Evolutionary conservation across 2,888 invertebrate genomes (phyloP).

Genomic region (Cheilosia variabilis): DNA sequence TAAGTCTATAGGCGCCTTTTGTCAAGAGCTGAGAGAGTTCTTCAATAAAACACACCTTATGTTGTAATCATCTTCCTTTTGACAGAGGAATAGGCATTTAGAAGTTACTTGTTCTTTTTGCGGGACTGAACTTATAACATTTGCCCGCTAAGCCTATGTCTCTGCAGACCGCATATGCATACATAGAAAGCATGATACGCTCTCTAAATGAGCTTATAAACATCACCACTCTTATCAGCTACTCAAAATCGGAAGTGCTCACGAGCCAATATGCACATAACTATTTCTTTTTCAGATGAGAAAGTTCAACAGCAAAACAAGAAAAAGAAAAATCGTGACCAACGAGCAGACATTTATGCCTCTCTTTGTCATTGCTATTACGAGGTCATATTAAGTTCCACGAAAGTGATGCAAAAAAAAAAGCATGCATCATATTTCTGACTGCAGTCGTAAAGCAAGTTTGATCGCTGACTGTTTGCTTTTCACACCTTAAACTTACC

Average conservation of each 20-base stretch:
- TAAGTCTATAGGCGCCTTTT: too few relatives aligned
- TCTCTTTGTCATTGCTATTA: conserved; percentile 6
- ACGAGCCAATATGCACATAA: background rate
- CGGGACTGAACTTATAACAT: too few relatives aligned
- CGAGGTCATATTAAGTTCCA: conserved; percentile 18
- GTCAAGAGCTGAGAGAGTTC: too few relatives aligned
- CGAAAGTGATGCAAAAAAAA: conserved; percentile 17
- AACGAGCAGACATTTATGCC: conserved; percentile 11
- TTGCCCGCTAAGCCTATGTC: too few relatives aligned
- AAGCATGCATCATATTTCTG: conserved; percentile 9
- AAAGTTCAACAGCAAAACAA: background rate
- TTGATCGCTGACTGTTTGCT: background rate
- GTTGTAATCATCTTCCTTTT: too few relatives aligned
- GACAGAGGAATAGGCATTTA: too few relatives aligned
- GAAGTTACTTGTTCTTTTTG: too few relatives aligned
- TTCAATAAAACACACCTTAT: too few relatives aligned
- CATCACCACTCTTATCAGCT: background rate
- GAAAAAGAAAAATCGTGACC: background rate
- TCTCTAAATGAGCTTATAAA: too few relatives aligned
- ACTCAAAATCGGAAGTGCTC: background rate
- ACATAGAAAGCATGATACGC: too few relatives aligned
- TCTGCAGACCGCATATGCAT: too few relatives aligned
- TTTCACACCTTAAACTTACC: conserved; percentile 3
- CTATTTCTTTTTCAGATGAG: background rate
- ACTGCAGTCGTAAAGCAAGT: conserved; percentile 2